Evolutionary conservation across 2,797 vertebrate genomes (phyloP).

Genomic region (Phalloptychus januarius): DNA sequence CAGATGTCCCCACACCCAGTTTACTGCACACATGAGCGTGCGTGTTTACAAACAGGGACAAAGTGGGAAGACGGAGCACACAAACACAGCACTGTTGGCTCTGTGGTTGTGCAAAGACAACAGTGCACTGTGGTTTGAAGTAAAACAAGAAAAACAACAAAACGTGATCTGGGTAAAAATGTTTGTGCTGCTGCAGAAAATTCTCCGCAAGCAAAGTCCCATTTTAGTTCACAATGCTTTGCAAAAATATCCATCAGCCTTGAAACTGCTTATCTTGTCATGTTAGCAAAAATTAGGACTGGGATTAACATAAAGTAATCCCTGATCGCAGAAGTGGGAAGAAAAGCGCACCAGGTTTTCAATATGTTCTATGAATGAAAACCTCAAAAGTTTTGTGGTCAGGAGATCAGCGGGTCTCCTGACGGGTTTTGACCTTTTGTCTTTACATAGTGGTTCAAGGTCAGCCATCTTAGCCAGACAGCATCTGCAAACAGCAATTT

Average conservation of each 20-base stretch:
- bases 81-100: conserved; percentile 31
- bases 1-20: conserved; percentile 56
- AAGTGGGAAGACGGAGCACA: conserved; percentile 49
- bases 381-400: neutral
- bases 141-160: conserved; percentile 23
- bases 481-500: neutral
- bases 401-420: no score
- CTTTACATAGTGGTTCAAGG: neutral
- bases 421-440: neutral
- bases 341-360: neutral
- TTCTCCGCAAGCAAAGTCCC: neutral
- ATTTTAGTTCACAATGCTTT: neutral
- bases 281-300: neutral
- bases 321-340: neutral
- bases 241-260: neutral
- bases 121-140: conserved; percentile 36
- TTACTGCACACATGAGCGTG: conserved; percentile 42
- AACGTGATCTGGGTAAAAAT: neutral
- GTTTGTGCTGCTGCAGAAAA: neutral
- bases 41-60: conserved; percentile 72
- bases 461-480: neutral
- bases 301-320: neutral
- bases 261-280: neutral
- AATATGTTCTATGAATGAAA: neutral
- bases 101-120: conserved; percentile 58